These are phyloP conservation scores for Andrena marginata DNA, from an alignment of 2,888 invertebrate genomes.

Conservation along the genomic window DNA sequence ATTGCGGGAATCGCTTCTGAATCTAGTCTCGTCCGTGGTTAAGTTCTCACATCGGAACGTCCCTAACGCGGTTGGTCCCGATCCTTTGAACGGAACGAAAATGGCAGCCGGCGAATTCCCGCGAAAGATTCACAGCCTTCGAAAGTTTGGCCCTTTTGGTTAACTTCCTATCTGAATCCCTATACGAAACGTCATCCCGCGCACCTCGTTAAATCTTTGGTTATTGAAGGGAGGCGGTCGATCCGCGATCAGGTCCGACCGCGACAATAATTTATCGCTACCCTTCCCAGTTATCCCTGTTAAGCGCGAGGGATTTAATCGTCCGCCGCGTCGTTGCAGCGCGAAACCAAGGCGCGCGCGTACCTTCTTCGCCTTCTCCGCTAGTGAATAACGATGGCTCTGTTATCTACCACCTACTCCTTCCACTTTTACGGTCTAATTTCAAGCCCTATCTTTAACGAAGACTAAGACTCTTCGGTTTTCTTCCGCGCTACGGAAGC, in stretches of 20 bases:
- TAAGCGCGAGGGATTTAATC: constrained; percentile 69
- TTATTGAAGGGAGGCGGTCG: constrained; percentile 52
- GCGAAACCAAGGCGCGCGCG: constrained; percentile 32
- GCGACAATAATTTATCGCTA: constrained; percentile 72
- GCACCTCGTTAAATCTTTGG: constrained; percentile 26
- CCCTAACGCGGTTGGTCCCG: no score
- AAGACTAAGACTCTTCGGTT: constrained; percentile 69
- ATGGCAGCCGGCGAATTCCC: no score
- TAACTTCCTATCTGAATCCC: constrained; percentile 2
- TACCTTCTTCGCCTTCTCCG: constrained; percentile 54
- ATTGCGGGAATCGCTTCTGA: constrained; percentile 17
- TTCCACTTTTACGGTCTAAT: constrained; percentile 26
- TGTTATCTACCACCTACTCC: constrained; percentile 40
- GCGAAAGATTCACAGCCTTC: no score
- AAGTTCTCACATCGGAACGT: background rate
- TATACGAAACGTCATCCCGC: no score
- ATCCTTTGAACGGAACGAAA: no score
- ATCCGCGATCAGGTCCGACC: constrained; percentile 43
- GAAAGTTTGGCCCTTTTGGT: no score
- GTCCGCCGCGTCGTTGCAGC: constrained; percentile 23
- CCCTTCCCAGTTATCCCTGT: constrained; percentile 60
- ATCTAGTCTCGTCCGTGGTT: constrained; percentile 5
- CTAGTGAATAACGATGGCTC: constrained; percentile 61
- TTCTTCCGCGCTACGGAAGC: constrained; percentile 40
- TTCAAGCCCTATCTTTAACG: constrained; percentile 52